Conservation (phyloP, 2,888 invertebrate genomes). For the Synanthedon vespiformis region DNA sequence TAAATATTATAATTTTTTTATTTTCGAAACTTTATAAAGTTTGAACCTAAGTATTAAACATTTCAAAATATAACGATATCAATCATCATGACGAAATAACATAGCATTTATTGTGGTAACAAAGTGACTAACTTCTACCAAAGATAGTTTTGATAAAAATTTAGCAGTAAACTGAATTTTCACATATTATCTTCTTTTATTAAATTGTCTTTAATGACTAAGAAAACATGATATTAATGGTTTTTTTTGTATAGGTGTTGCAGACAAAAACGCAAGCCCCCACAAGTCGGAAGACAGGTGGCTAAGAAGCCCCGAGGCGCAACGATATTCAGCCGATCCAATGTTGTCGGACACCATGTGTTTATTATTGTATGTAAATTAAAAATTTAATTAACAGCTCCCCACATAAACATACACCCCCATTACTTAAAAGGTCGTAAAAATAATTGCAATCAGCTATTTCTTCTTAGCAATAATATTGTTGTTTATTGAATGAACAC, state of each 20-base stretch:
- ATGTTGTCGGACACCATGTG: constrained; percentile 18
- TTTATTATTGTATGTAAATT: constrained; percentile 32
- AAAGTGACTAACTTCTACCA: too few species aligned
- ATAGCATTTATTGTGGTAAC: too few species aligned
- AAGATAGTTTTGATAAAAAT: too few species aligned
- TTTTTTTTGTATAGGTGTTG: too few species aligned
- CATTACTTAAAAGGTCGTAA: constrained; percentile 15
- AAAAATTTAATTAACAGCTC: constrained; percentile 40
- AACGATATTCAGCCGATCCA: constrained; percentile 21
- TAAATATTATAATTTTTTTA: too few species aligned
- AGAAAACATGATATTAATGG: constrained; percentile 3
- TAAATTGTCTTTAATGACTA: not conserved
- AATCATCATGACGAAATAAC: too few species aligned
- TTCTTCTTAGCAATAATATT: not conserved
- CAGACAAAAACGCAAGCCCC: not conserved
- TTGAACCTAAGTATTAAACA: too few species aligned
- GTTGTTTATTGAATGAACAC: too few species aligned
- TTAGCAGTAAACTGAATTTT: too few species aligned
- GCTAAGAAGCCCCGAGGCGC: constrained; percentile 35
- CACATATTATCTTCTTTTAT: too few species aligned
- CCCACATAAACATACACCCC: constrained; percentile 24
- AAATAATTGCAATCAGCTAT: constrained; percentile 11
- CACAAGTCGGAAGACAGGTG: constrained; percentile 30
- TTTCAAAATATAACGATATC: too few species aligned
- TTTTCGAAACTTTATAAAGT: too few species aligned